Conservation (phyloP, 2,113 vertebrate species). For the Myiozetetes cayanensis region DNA sequence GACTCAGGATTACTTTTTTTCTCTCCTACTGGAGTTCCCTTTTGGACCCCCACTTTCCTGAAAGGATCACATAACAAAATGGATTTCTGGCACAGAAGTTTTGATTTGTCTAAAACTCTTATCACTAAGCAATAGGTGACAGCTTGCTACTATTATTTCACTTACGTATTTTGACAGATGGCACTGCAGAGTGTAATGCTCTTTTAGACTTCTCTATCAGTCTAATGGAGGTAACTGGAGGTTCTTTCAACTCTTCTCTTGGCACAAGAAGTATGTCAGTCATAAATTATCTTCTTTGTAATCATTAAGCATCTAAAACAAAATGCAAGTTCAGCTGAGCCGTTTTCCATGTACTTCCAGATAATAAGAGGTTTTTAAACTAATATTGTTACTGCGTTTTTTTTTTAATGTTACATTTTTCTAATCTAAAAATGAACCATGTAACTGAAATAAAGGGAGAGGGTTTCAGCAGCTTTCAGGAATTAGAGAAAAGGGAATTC, state of each 20-base stretch:
- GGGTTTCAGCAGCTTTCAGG: background rate
- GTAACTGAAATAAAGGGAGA: background rate
- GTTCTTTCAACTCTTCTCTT: slow-evolving; percentile 84
- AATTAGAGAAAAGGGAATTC: slow-evolving; percentile 45
- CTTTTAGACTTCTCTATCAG: slow-evolving; percentile 83
- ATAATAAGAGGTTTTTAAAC: slow-evolving; percentile 62
- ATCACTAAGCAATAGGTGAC: slow-evolving; percentile 77
- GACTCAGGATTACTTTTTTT: background rate
- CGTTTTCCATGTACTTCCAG: slow-evolving; percentile 60
- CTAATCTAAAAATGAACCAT: background rate
- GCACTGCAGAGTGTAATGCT: slow-evolving; percentile 80
- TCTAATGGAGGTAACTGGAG: slow-evolving; percentile 87
- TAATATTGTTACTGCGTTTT: slow-evolving; percentile 52
- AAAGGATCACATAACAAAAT: slow-evolving; percentile 40
- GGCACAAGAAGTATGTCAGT: slow-evolving; percentile 86
- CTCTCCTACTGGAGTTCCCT: background rate
- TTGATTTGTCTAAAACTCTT: slow-evolving; percentile 80
- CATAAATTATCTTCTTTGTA: slow-evolving; percentile 83
- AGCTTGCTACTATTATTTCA: slow-evolving; percentile 86
- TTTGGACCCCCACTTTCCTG: background rate
- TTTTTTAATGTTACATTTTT: slow-evolving; percentile 22
- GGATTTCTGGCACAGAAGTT: slow-evolving; percentile 68
- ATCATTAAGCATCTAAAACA: slow-evolving; percentile 80
- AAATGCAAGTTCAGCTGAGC: slow-evolving; percentile 76
- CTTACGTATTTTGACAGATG: slow-evolving; percentile 89